Conservation (phyloP, 2,113 vertebrate genomes). For the Ptilorrhoa leucosticta region DNA sequence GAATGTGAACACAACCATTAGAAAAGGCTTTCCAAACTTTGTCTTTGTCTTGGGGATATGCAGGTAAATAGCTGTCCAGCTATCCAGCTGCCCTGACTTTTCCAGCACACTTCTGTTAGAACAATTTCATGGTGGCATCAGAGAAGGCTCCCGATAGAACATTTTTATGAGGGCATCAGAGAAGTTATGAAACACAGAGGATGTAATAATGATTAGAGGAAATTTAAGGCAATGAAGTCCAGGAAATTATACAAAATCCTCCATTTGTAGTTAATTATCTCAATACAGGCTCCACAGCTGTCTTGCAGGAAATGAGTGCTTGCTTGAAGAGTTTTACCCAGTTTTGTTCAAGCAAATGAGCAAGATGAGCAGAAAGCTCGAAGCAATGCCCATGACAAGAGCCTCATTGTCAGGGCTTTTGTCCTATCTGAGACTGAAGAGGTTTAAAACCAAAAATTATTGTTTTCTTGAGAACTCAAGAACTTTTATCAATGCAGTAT, state of each 20-base stretch:
- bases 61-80: neutral
- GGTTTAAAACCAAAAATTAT: neutral
- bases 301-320: neutral
- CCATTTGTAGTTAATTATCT: neutral
- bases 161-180: neutral
- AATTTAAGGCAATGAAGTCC: conserved; percentile 14
- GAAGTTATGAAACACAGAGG: neutral
- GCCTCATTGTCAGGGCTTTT: neutral
- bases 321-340: neutral
- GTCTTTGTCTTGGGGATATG: neutral
- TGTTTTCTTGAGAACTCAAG: neutral
- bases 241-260: conserved; percentile 25
- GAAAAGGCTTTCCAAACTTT: neutral
- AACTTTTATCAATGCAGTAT: neutral
- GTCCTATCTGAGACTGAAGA: neutral
- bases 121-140: neutral
- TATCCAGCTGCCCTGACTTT: neutral
- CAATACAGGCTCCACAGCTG: neutral
- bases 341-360: neutral
- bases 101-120: neutral
- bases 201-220: neutral
- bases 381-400: neutral
- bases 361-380: neutral
- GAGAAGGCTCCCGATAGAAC: neutral
- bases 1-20: neutral